Evolutionary conservation across 1,140 invertebrate genomes (phyloP), one percentile per base, ranked within the genome.

Genomic region (Drosophila navojoa): DNA sequence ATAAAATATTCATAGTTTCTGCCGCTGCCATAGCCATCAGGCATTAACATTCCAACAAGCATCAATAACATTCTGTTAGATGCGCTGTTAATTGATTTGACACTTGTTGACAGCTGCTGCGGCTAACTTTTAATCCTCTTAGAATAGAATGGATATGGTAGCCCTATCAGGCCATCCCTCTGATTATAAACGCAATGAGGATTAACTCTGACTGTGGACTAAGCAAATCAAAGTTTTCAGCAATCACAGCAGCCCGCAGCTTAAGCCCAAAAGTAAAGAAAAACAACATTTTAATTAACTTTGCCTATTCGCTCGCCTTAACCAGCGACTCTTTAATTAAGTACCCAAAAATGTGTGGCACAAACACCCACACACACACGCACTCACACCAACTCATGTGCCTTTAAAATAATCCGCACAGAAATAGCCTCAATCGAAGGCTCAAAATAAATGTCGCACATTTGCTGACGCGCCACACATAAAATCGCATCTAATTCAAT

Each of bases 201-300:
- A 60, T 68, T 72, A 68, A 55, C 40, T 42, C 7, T 49, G 27
- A 53, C 19, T 44, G 27, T 35, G 45, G 47, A 11, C 50, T 67
- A 50, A 53, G 47, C 40, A 53, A 54, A 52, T 38, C 25, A 50
- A 54, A 72, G 63, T 54, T 72, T 40, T 25, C 15, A 38, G 19
- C 42, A 27, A 53, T 19, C 42, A 44, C n/a, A 47, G n/a, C 42
- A 53, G 70, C 82, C 73, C 61, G 71, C 82, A 82, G 76, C 66
- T 54, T 40, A 66, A 40, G 54, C 47, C 75, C 49, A 69, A 76
- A 72, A 72, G 64, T 68, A 87, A 86, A 82, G 57, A 61, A 87
- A 82, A 87, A 79, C 76, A 82, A 77, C 78, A 82, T 79, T 86
- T 86, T 75, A 86, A 86, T 86, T 86, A 86, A 82, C 82, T 82